Base-by-base conservation (phyloP, 1,140 invertebrate genomes). In the Philotrypesis tridentata region DNA sequence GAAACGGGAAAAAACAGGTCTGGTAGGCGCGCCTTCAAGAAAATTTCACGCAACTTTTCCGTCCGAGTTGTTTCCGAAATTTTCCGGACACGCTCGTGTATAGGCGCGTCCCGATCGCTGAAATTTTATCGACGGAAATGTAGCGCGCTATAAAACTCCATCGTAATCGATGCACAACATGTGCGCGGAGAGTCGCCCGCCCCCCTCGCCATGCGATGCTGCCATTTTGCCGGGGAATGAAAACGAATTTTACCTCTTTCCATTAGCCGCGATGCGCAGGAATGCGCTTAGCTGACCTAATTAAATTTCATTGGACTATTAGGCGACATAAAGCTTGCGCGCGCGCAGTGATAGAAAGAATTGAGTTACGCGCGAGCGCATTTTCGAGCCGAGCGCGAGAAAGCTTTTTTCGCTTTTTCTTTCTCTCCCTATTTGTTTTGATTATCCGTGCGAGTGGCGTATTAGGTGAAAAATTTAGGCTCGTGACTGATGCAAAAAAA, bases 91-190 rank as follows among this genome's bases (percentile, higher is more conserved):
- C n/a, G n/a, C n/a, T n/a, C n/a, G n/a, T n/a, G n/a, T n/a, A n/a
- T n/a, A n/a, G n/a, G n/a, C n/a, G n/a, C n/a, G n/a, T n/a, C n/a
- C n/a, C 40, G 40, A 48, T 9, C 37, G 37, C 33, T 29, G 55
- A 48, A n/a, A 23, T 80, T 80, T 74, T 80, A 80, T 80, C 60
- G 25, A 23, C 23, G 71, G 79, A 80, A 73, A 73, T 73, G 70
- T 73, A 65, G 9, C 79, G 25, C 25, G 70, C 55, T 29, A 73
- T 80, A 65, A 80, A 80, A 80, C 68, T 61, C 37, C 8, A 6
- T 78, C 65, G 75, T 68, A 48, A 78, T 78, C 75, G 75, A 78
- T 78, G 63, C 40, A 31, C 33, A 67, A 29, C 40, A 33, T 25
- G 43, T 48, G 76, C 37, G 4, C 33, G 3, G 33, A 5, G 9